Percentiles rank a stretch among this genome's conserved stretches.
Conservation (phyloP, 2,797 vertebrate species). For the Pyrocephalus nanus region DNA sequence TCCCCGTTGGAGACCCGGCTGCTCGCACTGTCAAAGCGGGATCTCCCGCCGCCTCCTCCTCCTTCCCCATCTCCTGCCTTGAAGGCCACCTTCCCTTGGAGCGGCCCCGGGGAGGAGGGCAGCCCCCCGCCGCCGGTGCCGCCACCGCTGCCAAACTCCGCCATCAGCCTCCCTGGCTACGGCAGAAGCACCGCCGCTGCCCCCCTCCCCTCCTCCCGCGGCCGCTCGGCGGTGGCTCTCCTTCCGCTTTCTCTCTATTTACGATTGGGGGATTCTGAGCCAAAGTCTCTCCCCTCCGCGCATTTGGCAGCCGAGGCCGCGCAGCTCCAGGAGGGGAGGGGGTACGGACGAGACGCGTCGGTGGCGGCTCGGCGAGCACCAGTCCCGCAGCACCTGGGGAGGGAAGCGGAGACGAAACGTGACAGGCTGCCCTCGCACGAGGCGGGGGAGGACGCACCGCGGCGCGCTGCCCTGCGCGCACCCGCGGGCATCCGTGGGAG, state of each 20-base stretch:
- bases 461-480: not conserved
- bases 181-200: constrained; percentile 51
- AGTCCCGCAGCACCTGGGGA: constrained; percentile 63
- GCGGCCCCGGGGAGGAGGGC: constrained; percentile 77
- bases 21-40: constrained; percentile 77
- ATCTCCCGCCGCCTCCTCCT: constrained; percentile 73
- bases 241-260: constrained; percentile 67
- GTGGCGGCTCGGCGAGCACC: constrained; percentile 1
- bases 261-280: constrained; percentile 23
- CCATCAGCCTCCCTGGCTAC: constrained; percentile 83
- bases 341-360: not conserved
- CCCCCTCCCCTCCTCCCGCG: constrained; percentile 50
- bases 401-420: constrained; percentile 19
- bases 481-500: not conserved
- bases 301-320: constrained; percentile 41
- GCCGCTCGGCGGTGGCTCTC: constrained; percentile 54
- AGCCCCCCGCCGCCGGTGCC: constrained; percentile 79
- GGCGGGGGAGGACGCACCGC: not conserved
- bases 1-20: constrained; percentile 89
- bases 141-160: constrained; percentile 85
- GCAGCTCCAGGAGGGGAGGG: not conserved
- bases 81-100: constrained; percentile 77
- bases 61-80: constrained; percentile 79
- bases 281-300: not conserved
- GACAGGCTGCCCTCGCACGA: not conserved